Evolutionary conservation across 2,888 invertebrate genomes (phyloP).

Genomic region (Hirtodrosophila alboralis): DNA sequence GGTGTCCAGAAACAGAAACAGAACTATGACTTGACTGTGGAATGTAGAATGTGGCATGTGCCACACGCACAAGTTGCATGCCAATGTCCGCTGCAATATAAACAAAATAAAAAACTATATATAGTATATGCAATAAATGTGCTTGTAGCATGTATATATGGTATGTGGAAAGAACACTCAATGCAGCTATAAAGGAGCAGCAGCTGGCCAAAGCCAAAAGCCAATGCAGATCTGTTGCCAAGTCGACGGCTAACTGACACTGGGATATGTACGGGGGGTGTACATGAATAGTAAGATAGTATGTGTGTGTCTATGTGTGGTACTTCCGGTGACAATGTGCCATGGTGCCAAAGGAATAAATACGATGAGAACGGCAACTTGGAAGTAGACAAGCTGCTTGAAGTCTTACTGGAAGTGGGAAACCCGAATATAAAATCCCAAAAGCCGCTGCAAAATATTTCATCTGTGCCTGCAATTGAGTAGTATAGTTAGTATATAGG

Average conservation of each 20-base stretch:
- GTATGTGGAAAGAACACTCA: conserved; percentile 3
- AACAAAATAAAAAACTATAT: conserved; percentile 38
- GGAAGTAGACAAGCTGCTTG: conserved; percentile 66
- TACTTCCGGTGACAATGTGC: conserved; percentile 79
- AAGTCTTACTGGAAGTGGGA: conserved; percentile 49
- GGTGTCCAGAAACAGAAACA: conserved; percentile 6
- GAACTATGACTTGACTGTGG: conserved; percentile 24
- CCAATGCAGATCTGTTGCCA: conserved; percentile 53
- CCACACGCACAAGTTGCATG: conserved; percentile 62
- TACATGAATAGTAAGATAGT: too few relatives aligned
- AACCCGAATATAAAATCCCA: conserved; percentile 30
- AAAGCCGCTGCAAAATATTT: conserved; percentile 42
- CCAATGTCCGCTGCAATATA: conserved; percentile 50
- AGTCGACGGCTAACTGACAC: conserved; percentile 66
- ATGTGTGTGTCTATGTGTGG: conserved; percentile 48
- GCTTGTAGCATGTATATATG: conserved; percentile 3
- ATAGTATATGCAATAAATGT: conserved; percentile 29
- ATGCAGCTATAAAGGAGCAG: conserved; percentile 21
- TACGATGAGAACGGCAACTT: conserved; percentile 38
- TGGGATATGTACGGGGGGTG: conserved; percentile 26
- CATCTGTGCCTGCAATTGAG: conserved; percentile 9
- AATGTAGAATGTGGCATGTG: conserved; percentile 51
- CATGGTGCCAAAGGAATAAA: conserved; percentile 62
- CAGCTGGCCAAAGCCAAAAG: conserved; percentile 44
- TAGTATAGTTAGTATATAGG: conserved; percentile 15